These are phyloP conservation scores for Cotesia chilonis DNA, from an alignment of 1,140 invertebrate genomes.

Conservation along the genomic window DNA sequence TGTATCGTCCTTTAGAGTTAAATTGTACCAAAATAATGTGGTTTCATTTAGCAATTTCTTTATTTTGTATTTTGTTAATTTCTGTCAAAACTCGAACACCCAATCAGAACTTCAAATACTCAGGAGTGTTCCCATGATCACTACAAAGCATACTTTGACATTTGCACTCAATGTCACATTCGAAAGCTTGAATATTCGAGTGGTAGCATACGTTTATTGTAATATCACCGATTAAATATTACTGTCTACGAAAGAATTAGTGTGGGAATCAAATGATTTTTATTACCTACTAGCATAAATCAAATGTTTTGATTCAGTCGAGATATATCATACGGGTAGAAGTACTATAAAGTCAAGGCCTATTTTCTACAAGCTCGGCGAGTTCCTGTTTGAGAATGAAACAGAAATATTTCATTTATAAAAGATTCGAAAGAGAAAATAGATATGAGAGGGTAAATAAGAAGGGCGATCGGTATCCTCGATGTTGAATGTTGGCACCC, in stretches of 20 bases:
- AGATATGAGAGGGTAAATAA: neutral
- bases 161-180: too few species aligned
- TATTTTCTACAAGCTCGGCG: too few species aligned
- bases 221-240: conserved; percentile 28
- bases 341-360: too few species aligned
- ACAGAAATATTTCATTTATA: conserved; percentile 24
- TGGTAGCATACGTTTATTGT: conserved; percentile 48
- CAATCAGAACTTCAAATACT: too few species aligned
- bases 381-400: conserved; percentile 1
- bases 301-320: conserved; percentile 44
- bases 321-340: neutral
- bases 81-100: too few species aligned
- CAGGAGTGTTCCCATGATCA: too few species aligned
- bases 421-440: conserved; percentile 8
- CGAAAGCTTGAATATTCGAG: conserved; percentile 51
- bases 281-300: conserved; percentile 58
- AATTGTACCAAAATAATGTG: too few species aligned
- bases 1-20: too few species aligned
- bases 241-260: conserved; percentile 22
- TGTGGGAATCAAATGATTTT: conserved; percentile 57
- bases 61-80: too few species aligned
- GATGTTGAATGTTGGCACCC: conserved; percentile 21
- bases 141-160: too few species aligned
- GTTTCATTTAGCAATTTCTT: too few species aligned
- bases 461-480: neutral